Conservation (phyloP, 2,888 invertebrate species). For the Sphaerophoria taeniata region DNA sequence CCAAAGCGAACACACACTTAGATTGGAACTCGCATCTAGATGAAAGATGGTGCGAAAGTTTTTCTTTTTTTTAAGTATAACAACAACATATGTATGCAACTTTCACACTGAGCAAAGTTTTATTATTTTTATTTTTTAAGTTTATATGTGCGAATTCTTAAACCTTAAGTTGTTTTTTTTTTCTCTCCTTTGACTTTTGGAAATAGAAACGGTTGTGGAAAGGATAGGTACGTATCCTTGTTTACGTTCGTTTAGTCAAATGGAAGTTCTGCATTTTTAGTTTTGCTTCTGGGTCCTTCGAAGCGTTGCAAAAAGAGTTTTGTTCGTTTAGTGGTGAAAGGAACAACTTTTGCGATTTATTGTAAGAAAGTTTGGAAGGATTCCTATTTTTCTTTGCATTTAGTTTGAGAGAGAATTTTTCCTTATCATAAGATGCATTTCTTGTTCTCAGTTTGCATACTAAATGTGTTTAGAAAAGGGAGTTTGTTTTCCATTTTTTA, state of each 20-base stretch:
- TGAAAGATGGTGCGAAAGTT: slow-evolving; percentile 22
- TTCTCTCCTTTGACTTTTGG: slow-evolving; percentile 9
- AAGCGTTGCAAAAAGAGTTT: slow-evolving; percentile 21
- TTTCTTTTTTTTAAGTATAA: no score
- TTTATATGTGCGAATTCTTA: slow-evolving; percentile 41
- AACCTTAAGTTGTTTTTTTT: slow-evolving; percentile 44
- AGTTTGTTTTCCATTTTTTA: not conserved
- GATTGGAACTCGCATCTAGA: not conserved
- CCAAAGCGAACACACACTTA: not conserved
- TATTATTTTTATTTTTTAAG: not conserved
- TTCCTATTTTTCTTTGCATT: slow-evolving; percentile 34
- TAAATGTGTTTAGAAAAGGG: slow-evolving; percentile 49
- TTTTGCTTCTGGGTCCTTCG: no score
- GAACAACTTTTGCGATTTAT: slow-evolving; percentile 68
- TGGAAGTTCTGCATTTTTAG: slow-evolving; percentile 33
- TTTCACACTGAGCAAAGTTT: slow-evolving; percentile 18
- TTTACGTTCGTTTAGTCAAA: slow-evolving; percentile 52
- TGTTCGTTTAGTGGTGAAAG: slow-evolving; percentile 58
- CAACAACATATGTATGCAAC: slow-evolving; percentile 26
- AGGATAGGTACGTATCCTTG: slow-evolving; percentile 33
- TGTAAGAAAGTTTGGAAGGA: slow-evolving; percentile 63
- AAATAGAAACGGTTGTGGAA: not conserved
- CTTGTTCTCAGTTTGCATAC: slow-evolving; percentile 61
- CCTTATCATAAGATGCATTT: slow-evolving; percentile 64
- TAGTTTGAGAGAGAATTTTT: slow-evolving; percentile 31